A percentile compares a stretch with the other conserved stretches of the same genome.
phyloP scores from a whole-genome alignment of 2,113 vertebrate genomes.

The Pachyramphus minor region DNA sequence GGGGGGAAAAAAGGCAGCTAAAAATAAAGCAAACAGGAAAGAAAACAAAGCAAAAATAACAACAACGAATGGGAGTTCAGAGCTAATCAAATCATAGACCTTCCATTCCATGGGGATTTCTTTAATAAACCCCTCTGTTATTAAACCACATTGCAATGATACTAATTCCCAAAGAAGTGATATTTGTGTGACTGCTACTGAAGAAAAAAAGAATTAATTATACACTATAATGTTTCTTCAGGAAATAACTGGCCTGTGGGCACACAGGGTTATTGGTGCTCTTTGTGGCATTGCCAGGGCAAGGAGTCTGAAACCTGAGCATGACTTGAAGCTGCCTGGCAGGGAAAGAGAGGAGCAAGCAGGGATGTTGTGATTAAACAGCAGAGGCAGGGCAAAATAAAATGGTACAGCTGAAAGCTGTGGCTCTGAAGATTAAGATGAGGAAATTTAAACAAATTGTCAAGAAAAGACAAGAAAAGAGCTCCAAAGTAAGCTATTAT shows the following conservation, averaged over 20 bases:
- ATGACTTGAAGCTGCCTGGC: not conserved
- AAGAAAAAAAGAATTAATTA: not conserved
- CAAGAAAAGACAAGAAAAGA: not conserved
- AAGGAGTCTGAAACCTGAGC: not conserved
- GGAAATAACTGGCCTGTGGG: not conserved
- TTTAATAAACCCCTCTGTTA: not conserved
- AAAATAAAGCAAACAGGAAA: conserved; percentile 29
- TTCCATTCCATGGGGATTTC: not conserved
- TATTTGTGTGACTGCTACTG: not conserved
- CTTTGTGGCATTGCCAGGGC: not conserved
- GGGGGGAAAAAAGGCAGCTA: not conserved
- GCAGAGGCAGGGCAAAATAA: not conserved
- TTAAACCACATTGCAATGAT: not conserved
- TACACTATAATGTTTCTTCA: not conserved
- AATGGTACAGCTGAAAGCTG: not conserved
- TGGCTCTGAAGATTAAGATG: not conserved
- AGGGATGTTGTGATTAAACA: not conserved
- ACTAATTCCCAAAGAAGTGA: not conserved
- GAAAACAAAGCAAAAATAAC: not conserved
- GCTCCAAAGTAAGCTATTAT: not conserved
- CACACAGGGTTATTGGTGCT: not conserved
- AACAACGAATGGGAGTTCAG: not conserved
- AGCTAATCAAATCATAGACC: not conserved
- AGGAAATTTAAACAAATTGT: not conserved
- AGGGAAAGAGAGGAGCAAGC: not conserved